Percentiles rank a stretch among this genome's conserved stretches.
These are phyloP conservation scores for Poeciliopsis paucimaculata DNA, from an alignment of 2,797 vertebrate species.

Conservation along the genomic window DNA sequence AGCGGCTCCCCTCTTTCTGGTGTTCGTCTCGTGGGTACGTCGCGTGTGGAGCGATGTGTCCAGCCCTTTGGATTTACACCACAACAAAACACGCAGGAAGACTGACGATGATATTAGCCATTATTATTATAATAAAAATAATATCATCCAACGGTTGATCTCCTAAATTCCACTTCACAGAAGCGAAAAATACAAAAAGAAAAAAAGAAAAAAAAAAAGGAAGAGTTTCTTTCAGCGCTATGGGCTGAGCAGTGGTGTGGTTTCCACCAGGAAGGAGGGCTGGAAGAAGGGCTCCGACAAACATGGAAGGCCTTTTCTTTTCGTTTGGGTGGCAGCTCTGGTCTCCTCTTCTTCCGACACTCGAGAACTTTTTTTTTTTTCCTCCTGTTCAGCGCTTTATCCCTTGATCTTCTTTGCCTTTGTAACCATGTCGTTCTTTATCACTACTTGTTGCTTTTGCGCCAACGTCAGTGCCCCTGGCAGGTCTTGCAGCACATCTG, in stretches of 20 bases:
- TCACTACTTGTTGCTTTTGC: constrained; percentile 16
- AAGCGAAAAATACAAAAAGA: constrained; percentile 91
- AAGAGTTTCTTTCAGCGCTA: constrained; percentile 63
- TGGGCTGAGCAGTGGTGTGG: constrained; percentile 95
- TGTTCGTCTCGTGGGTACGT: constrained; percentile 69
- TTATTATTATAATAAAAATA: constrained; percentile 88
- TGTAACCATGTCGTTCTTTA: constrained; percentile 8
- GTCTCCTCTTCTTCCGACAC: constrained; percentile 22
- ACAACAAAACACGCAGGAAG: constrained; percentile 72
- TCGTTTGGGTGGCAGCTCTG: background rate
- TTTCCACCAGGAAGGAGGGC: constrained; percentile 87
- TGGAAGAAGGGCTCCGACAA: constrained; percentile 38
- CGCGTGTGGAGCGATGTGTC: constrained; percentile 88
- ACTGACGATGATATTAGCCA: constrained; percentile 76
- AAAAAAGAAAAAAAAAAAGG: constrained; percentile 58
- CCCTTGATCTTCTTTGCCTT: constrained; percentile 59
- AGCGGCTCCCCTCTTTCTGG: constrained; percentile 6
- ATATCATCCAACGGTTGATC: constrained; percentile 77
- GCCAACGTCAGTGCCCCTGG: constrained; percentile 92
- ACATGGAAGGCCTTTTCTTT: constrained; percentile 32
- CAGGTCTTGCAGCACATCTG: constrained; percentile 99
- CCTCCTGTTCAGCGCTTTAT: constrained; percentile 41
- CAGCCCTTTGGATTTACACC: constrained; percentile 92
- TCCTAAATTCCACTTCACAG: constrained; percentile 97
- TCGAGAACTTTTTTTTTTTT: constrained; percentile 26